A percentile compares a stretch with the other conserved stretches of the same genome.
Evolutionary conservation across 2,797 vertebrate species (phyloP).

Genomic region (Aphelocoma californica): DNA sequence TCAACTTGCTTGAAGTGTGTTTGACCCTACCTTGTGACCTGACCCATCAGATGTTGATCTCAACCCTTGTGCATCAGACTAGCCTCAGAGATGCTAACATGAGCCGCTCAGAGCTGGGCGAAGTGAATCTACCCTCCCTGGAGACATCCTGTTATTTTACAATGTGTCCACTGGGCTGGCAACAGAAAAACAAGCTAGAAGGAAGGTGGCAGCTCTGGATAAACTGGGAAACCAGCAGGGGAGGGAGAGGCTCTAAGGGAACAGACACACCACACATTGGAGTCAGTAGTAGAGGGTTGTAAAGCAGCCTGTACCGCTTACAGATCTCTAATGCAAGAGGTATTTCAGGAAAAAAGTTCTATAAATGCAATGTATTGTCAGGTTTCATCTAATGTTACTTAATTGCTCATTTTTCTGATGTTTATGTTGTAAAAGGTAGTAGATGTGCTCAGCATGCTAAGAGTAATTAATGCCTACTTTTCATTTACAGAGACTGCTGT

Average conservation of each 20-base stretch:
- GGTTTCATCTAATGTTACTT: neutral
- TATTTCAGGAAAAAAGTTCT: neutral
- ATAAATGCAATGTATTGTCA: neutral
- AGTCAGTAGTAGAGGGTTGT: neutral
- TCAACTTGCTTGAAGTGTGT: neutral
- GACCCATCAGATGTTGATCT: neutral
- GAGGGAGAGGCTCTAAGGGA: neutral
- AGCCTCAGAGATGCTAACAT: neutral
- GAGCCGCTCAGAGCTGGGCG: neutral
- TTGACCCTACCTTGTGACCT: neutral
- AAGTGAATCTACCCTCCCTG: neutral
- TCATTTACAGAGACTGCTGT: neutral
- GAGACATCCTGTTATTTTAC: neutral
- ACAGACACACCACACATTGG: fast-evolving
- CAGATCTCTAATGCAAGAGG: neutral
- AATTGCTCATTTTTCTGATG: neutral
- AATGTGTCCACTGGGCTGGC: too few relatives aligned
- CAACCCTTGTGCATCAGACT: neutral
- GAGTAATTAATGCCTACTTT: neutral
- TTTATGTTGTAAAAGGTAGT: neutral
- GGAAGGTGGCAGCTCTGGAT: neutral
- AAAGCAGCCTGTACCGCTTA: neutral
- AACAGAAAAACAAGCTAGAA: neutral
- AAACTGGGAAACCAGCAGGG: neutral
- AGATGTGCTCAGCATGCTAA: neutral